Base-by-base conservation (phyloP, 2,888 invertebrate species). In the Yponomeuta sedellus region DNA sequence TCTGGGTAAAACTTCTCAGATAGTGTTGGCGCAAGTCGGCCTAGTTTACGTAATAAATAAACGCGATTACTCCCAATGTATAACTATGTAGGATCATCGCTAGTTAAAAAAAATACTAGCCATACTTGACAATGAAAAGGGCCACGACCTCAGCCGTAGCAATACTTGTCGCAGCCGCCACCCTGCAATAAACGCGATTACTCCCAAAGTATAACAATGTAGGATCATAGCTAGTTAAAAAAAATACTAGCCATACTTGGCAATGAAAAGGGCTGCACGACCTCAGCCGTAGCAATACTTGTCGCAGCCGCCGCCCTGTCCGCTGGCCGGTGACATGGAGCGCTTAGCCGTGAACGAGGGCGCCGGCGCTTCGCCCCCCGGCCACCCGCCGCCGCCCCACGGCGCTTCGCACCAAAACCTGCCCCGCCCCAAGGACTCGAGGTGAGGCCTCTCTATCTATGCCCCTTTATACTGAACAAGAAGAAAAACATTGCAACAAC, bases 391-490 rank as follows among this genome's bases (percentile, higher is more conserved):
- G 4, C 40, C 39, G 22, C 10, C 57, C 52, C 66, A 66, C 59
- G n/a, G 10, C 8, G 22, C 28, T 5, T 22, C 19, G 40, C 63
- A 77, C 66, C 70, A 76, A 68, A 65, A 77, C 12, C 71, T 82
- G 16, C 69, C 78, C 1, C 73, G 87, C 34, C 75, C 82, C 11
- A 88, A 88, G 72, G 88, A 88, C 70, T 82, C 86, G 8, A 85
- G 88, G 88, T 88, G 67, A 57, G 19, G 25, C 52, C n/a, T 56
- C 57, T 20, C 57, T n/a, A 56, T 64, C 28, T 57, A 34, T 8
- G 34, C 34, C 8, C 34, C 34, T 34, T 6, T 34, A 34, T 34
- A 34, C 34, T 34, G 34, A 34, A 8, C 34, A n/a, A n/a, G n/a
- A n/a, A n/a, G n/a, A n/a, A n/a, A n/a, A n/a, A n/a, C n/a, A n/a